A percentile compares a stretch with the other conserved stretches of the same genome.
Conservation (phyloP, 2,113 vertebrate genomes). For the Verasper variegatus region DNA sequence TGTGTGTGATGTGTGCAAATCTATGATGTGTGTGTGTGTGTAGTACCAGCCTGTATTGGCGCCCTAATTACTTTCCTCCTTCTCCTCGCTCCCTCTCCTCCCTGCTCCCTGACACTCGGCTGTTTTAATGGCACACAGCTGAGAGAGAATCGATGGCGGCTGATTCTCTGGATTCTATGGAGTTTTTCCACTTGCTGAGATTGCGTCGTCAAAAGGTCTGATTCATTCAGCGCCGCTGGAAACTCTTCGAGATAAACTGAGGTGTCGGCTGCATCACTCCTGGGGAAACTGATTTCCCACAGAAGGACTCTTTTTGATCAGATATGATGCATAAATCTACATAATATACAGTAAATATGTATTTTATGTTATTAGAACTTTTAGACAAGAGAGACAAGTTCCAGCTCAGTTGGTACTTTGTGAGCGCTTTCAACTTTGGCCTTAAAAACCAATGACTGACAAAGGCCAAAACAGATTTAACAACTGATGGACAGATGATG, state of each 20-base stretch:
- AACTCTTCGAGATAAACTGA: no score
- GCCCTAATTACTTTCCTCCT: slow-evolving; percentile 43
- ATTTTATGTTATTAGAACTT: no score
- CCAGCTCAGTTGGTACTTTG: no score
- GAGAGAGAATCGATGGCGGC: slow-evolving; percentile 41
- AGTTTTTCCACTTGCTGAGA: slow-evolving; percentile 30
- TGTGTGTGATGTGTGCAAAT: neutral
- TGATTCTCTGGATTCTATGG: slow-evolving; percentile 21
- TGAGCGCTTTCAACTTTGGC: no score
- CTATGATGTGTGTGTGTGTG: slow-evolving; percentile 3
- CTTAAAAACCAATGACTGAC: no score
- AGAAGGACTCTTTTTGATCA: no score
- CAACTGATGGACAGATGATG: no score
- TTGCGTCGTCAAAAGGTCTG: neutral
- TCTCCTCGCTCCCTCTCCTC: neutral
- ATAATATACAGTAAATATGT: no score
- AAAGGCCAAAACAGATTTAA: no score
- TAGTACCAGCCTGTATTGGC: slow-evolving; percentile 26
- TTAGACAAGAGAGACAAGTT: no score
- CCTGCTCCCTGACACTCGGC: slow-evolving; percentile 1
- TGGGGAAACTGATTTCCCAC: no score
- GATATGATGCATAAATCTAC: no score
- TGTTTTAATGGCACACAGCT: slow-evolving; percentile 31
- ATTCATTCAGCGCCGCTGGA: neutral
- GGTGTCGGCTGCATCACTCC: neutral